A percentile compares a stretch with the other conserved stretches of the same genome.
phyloP scores from a whole-genome alignment of 2,113 vertebrate species.

The Bujurquina vittata region DNA sequence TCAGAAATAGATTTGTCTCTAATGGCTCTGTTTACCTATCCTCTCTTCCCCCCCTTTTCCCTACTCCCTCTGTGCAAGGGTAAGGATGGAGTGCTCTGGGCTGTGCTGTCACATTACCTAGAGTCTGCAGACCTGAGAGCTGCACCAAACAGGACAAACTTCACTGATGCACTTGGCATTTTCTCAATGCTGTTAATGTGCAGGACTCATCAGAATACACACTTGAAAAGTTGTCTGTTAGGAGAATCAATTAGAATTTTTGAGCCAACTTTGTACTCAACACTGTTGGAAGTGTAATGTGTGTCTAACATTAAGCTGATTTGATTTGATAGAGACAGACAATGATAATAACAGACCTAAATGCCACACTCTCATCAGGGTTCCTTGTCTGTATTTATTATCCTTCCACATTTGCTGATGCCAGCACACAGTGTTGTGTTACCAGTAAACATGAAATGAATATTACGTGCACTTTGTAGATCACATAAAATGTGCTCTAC shows the following conservation, averaged over 20 bases:
- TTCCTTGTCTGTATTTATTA: conserved; percentile 10
- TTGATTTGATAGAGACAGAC: neutral
- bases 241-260: neutral
- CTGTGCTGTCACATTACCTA: conserved; percentile 62
- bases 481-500: neutral
- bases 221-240: neutral
- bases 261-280: neutral
- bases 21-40: conserved; percentile 85
- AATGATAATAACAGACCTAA: conserved; percentile 7
- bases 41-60: conserved; percentile 52
- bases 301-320: neutral
- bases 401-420: conserved; percentile 16
- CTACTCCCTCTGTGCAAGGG: conserved; percentile 56
- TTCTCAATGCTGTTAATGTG: neutral
- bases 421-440: conserved; percentile 1
- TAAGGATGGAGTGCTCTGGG: conserved; percentile 68
- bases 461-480: neutral
- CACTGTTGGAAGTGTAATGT: neutral
- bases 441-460: conserved; percentile 17
- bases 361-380: conserved; percentile 5
- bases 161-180: conserved; percentile 7
- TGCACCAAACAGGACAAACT: conserved; percentile 35
- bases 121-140: conserved; percentile 48
- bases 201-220: conserved; percentile 9
- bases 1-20: conserved; percentile 86